These are phyloP conservation scores for Eutrigla gurnardus DNA, from an alignment of 2,797 vertebrate species.

Conservation along the genomic window DNA sequence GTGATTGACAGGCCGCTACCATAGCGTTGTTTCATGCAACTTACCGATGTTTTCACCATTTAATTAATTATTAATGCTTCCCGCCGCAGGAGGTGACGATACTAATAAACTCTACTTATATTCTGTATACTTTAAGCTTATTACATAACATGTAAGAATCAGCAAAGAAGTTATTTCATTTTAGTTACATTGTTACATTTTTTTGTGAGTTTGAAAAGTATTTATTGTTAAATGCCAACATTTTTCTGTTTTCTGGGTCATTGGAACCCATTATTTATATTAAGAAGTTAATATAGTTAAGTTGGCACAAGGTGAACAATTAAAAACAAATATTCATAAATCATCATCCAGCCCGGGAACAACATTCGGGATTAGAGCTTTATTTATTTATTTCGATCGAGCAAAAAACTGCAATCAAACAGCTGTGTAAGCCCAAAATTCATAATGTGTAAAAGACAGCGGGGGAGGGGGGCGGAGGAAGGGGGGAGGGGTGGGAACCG, in stretches of 20 bases:
- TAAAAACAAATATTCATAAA: not conserved
- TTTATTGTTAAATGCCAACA: not conserved
- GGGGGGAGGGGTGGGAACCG: not conserved
- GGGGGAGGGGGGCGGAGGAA: not conserved
- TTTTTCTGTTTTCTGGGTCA: no score
- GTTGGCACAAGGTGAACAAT: not conserved
- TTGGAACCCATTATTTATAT: not conserved
- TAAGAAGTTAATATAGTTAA: not conserved
- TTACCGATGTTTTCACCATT: no score
- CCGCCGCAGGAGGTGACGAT: no score
- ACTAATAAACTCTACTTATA: no score
- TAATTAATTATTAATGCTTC: no score
- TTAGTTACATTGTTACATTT: no score
- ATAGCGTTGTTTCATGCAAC: no score
- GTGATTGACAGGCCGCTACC: no score
- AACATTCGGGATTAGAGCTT: not conserved
- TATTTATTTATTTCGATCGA: slow-evolving; percentile 10
- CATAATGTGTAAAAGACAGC: slow-evolving; percentile 29
- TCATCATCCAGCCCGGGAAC: not conserved
- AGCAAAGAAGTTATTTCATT: no score
- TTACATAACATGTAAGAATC: no score
- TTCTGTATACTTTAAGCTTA: no score
- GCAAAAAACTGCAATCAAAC: slow-evolving; percentile 55
- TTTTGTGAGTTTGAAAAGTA: no score
- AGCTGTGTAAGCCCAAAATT: slow-evolving; percentile 59